Base-by-base conservation (phyloP, 2,888 invertebrate genomes). In the Spicauda simplicius region DNA sequence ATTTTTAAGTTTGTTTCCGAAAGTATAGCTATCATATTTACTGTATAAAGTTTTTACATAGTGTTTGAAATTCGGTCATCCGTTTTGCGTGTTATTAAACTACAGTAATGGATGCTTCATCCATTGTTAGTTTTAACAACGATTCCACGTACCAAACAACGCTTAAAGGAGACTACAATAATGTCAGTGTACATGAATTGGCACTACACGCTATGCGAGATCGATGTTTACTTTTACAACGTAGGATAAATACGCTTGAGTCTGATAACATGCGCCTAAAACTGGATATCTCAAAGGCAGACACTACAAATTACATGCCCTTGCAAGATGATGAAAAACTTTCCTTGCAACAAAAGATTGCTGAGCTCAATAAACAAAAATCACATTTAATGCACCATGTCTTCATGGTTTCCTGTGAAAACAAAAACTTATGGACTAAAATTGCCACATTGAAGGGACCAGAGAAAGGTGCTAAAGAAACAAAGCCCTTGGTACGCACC, bases 121-220 rank as follows among this genome's bases (percentile, higher is more conserved):
- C 93, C 33, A 91, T 93, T 71, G 88, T 92, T 57, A 93, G 93
- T 82, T 93, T 91, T 71, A 92, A 87, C 72, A 93, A 92, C 77
- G 93, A 93, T 75, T 85, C 90, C 16, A 88, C 91, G 63, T 87
- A 88, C 60, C 91, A 92, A 79, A 81, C 83, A n/a, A 91, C 91
- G 12, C 69, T 89, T 50, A 93, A 93, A 81, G 83, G 80, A 8
- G 93, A 92, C 25, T 84, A 76, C 70, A 88, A 83, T 70, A 88
- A 89, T 71, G 91, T 95, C 55, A 94, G 94, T 83, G 96, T 96
- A 4, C 90, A 97, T 69, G 95, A 96, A 87, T 93, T 97, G 68
- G 97, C 97, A 2, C 92, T 97, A 69, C 96, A 96, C 82, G 97
- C 97, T 12, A 95, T 97, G 95, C 95, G 96, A 82, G 97, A 97